These are phyloP conservation scores for Wasmannia auropunctata DNA, from an alignment of 1,140 invertebrate genomes.

Conservation along the genomic window DNA sequence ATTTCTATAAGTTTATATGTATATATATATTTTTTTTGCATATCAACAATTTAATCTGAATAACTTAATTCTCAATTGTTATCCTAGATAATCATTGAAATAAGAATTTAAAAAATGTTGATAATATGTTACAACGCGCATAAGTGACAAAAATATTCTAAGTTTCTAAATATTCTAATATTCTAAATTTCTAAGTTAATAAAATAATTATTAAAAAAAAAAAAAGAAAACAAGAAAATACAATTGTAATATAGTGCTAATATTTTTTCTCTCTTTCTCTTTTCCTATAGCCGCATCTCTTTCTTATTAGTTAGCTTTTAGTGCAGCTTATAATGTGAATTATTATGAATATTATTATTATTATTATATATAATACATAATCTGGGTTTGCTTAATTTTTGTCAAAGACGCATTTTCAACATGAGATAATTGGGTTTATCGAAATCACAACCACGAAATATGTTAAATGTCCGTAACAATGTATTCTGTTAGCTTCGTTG, in stretches of 20 bases:
- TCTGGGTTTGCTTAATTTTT: not conserved
- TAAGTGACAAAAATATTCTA: not conserved
- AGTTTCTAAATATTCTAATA: no score
- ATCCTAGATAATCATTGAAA: not conserved
- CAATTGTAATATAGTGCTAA: not conserved
- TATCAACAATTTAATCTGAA: not conserved
- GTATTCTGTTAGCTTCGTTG: constrained; percentile 11
- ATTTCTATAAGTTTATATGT: not conserved
- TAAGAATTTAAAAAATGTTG: not conserved
- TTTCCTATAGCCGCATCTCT: not conserved
- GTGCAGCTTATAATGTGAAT: not conserved
- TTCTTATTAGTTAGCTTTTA: not conserved
- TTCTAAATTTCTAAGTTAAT: not conserved
- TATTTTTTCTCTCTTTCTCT: not conserved
- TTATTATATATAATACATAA: not conserved
- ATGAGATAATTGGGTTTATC: not conserved
- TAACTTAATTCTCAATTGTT: not conserved
- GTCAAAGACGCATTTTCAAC: not conserved
- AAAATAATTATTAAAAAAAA: not conserved
- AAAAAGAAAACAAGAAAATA: not conserved
- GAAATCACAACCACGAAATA: constrained; percentile 12
- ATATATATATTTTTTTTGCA: no score
- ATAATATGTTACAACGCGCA: not conserved
- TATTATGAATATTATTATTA: not conserved
- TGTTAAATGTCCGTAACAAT: constrained; percentile 41